phyloP scores from a whole-genome alignment of 2,797 vertebrate species.

The Lates japonicus region DNA sequence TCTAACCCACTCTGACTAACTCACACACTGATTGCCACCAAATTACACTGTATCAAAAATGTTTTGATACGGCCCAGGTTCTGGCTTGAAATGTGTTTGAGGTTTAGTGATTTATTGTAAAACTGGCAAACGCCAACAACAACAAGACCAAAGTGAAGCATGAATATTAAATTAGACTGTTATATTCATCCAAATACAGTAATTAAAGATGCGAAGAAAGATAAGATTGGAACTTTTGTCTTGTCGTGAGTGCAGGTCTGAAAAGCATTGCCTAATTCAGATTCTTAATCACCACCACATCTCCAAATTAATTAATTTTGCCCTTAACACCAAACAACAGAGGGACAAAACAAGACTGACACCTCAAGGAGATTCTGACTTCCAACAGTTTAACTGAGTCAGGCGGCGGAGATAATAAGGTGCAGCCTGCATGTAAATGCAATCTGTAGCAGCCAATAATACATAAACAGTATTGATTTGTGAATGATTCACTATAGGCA shows the following conservation, averaged over 20 bases:
- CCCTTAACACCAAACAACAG: conserved; percentile 11
- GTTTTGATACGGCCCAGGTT: conserved; percentile 1
- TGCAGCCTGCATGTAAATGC: conserved; percentile 61
- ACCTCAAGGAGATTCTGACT: conserved; percentile 44
- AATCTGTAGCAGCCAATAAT: conserved; percentile 69
- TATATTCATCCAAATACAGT: background rate
- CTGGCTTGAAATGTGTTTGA: background rate
- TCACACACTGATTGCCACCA: conserved; percentile 2
- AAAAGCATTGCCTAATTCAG: conserved; percentile 18
- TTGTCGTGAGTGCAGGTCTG: background rate
- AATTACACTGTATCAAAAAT: background rate
- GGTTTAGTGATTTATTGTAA: conserved; percentile 15
- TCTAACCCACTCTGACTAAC: conserved; percentile 4
- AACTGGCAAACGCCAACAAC: background rate
- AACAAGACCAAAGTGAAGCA: background rate
- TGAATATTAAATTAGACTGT: conserved; percentile 26
- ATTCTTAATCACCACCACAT: conserved; percentile 3
- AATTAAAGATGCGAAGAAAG: background rate
- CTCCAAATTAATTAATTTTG: conserved; percentile 22
- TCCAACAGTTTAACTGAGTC: conserved; percentile 38
- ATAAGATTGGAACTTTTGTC: background rate
- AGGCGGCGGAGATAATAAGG: conserved; percentile 61
- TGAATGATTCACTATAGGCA: conserved; percentile 61
- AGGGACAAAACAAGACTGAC: conserved; percentile 22
- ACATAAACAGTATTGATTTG: conserved; percentile 74